These are phyloP conservation scores for Drosophila bocki DNA, from an alignment of 1,140 invertebrate genomes.

Conservation along the genomic window DNA sequence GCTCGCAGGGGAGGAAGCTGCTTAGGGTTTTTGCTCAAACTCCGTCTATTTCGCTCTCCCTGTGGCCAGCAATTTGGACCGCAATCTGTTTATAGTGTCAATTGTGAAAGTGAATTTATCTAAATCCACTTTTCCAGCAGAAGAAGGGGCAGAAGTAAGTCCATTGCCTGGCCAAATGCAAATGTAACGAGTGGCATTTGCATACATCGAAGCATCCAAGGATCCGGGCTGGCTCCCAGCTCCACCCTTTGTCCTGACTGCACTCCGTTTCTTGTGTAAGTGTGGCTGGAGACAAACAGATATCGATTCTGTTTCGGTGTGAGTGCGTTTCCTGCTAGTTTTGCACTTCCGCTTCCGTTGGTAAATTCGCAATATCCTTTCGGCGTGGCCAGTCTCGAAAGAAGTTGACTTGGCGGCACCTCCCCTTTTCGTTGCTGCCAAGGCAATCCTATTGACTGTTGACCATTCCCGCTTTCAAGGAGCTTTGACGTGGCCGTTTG, in stretches of 20 bases:
- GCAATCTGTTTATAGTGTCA: slow-evolving; percentile 80
- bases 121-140: slow-evolving; percentile 63
- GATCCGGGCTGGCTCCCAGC: not conserved
- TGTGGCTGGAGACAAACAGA: slow-evolving; percentile 45
- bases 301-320: slow-evolving; percentile 63
- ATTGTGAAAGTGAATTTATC: slow-evolving; percentile 78
- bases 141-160: slow-evolving; percentile 16
- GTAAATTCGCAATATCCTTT: slow-evolving; percentile 72
- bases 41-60: slow-evolving; percentile 33
- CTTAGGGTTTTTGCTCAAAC: slow-evolving; percentile 25
- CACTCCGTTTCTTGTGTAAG: slow-evolving; percentile 16
- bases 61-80: slow-evolving; percentile 63
- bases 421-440: not conserved
- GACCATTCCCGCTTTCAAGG: slow-evolving; percentile 29
- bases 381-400: slow-evolving; percentile 23
- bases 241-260: slow-evolving; percentile 3
- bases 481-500: slow-evolving; percentile 31
- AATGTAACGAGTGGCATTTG: slow-evolving; percentile 68
- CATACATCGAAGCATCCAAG: slow-evolving; percentile 62
- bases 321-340: slow-evolving; percentile 47
- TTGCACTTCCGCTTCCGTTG: slow-evolving; percentile 72
- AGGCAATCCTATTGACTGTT: slow-evolving; percentile 17
- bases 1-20: not conserved
- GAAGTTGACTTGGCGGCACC: slow-evolving; percentile 13
- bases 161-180: slow-evolving; percentile 63